Evolutionary conservation across 2,888 invertebrate species (phyloP), one percentile per base, ranked within the genome.

Genomic region (Tipula helvola): DNA sequence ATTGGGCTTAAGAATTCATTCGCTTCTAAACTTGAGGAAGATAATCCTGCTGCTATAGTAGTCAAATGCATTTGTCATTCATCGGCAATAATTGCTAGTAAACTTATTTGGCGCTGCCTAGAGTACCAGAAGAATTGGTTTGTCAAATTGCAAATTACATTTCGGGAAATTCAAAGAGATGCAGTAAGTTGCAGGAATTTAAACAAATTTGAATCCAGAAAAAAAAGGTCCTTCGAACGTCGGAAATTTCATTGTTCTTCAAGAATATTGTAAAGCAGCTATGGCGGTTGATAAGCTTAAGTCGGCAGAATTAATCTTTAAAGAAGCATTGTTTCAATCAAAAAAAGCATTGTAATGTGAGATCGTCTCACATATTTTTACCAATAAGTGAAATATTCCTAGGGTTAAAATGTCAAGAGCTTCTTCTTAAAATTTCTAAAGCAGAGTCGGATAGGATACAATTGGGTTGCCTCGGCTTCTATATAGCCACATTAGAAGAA

Each of bases 281-380:
- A n/a, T 86, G n/a, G n/a, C 39, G n/a, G 85, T 86, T 86, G 88
- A 88, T 85, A 88, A 88, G 52, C 86, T 88, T 16, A 88, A 88
- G 87, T 71, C 86, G 28, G 87, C 88, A 12, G 87, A 88, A 42
- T 71, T 71, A 42, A 88, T 88, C 47, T 71, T 84, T 2, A 18
- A 71, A n/a, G 71, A 88, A 52, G 87, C 88, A 12, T 85, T 88
- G 41, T 88, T 88, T 87, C 88, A 88, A 87, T 87, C 87, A 5
- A 88, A 88, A 87, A 88, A 86, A 16, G 52, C 87, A 12, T 85
- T 8, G 7, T 12, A 13, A 12, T 44, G 44, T 44, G 87, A 86
- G 85, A 87, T 86, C 87, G 52, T 13, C 44, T 4, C 39, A 39
- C 39, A 39, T 39, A 39, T 39, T 39, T 39, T 39, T 39, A 39